Percentiles rank a stretch among this genome's conserved stretches.
Conservation (phyloP, 2,797 vertebrate species). For the Acanthopagrus latus region DNA sequence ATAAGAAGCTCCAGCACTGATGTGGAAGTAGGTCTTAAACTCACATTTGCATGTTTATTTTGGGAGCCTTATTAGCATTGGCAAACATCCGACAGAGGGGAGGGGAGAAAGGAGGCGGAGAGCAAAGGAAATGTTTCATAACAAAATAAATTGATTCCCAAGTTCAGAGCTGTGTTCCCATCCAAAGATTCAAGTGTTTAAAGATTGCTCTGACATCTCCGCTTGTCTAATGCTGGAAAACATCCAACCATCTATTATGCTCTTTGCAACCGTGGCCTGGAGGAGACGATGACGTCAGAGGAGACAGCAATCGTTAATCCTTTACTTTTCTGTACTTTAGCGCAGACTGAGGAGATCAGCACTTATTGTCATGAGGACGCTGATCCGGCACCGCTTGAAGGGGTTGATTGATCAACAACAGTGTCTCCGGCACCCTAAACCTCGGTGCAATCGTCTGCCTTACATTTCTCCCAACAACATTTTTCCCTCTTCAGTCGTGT, state of each 20-base stretch:
- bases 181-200: constrained; percentile 46
- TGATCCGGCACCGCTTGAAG: constrained; percentile 24
- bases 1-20: constrained; percentile 44
- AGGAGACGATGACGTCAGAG: constrained; percentile 47
- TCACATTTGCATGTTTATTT: constrained; percentile 80
- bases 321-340: constrained; percentile 23
- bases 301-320: constrained; percentile 19
- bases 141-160: constrained; percentile 59
- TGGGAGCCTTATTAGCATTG: constrained; percentile 76
- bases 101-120: constrained; percentile 12
- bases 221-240: constrained; percentile 37
- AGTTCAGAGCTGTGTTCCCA: constrained; percentile 53
- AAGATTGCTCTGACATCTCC: constrained; percentile 44
- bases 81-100: constrained; percentile 61
- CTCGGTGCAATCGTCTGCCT: neutral
- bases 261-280: constrained; percentile 32
- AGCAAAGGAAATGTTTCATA: constrained; percentile 59
- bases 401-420: constrained; percentile 43
- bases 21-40: constrained; percentile 76
- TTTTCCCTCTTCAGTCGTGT: neutral
- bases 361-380: constrained; percentile 31
- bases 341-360: constrained; percentile 27
- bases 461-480: constrained; percentile 6
- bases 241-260: constrained; percentile 39
- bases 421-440: constrained; percentile 5